Evolutionary conservation across 2,797 vertebrate species (phyloP).

Genomic region (Sebastes reedi): DNA sequence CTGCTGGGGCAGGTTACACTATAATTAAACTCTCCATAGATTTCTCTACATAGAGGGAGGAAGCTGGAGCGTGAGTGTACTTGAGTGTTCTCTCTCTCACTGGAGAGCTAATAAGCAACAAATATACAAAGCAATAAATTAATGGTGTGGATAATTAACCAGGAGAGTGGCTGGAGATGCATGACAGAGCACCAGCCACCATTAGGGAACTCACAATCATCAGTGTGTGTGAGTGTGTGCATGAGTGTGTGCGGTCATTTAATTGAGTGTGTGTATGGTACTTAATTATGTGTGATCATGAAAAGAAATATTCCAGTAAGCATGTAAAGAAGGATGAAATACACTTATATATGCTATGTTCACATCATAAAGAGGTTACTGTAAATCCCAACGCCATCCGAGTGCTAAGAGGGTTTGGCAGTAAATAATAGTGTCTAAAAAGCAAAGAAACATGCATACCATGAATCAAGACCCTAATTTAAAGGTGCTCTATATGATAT

Average conservation of each 20-base stretch:
- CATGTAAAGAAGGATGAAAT: not conserved
- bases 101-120: conserved; percentile 76
- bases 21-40: conserved; percentile 14
- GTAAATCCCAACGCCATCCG: not conserved
- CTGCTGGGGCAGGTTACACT: not conserved
- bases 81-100: conserved; percentile 38
- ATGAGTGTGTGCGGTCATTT: not conserved
- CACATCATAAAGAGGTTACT: not conserved
- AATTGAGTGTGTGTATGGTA: not conserved
- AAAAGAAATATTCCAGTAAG: not conserved
- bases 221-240: not conserved
- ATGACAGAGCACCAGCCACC: conserved; percentile 46
- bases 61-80: not conserved
- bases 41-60: not conserved
- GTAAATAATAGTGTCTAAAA: not conserved
- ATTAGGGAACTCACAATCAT: not conserved
- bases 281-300: not conserved
- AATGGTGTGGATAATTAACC: conserved; percentile 82
- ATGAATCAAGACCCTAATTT: not conserved
- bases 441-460: not conserved
- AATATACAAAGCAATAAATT: conserved; percentile 81
- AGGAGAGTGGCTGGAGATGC: conserved; percentile 67
- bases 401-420: not conserved
- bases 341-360: not conserved
- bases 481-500: too few species aligned